Conservation (phyloP, 2,888 invertebrate species). For the Geotrupes spiniger region DNA sequence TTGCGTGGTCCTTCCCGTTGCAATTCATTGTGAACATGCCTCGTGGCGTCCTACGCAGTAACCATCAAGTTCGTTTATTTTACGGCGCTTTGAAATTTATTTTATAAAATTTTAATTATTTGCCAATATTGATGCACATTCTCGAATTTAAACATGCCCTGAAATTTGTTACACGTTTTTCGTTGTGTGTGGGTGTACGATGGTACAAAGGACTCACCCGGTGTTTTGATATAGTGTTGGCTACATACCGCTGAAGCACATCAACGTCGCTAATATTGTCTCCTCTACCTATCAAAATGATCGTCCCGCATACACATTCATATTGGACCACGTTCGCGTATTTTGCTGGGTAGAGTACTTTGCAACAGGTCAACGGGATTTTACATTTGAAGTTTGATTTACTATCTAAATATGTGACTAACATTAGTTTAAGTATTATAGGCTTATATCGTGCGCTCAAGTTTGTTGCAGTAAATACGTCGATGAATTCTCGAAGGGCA, state of each 20-base stretch:
- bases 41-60: too few species aligned
- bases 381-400: conserved; percentile 17
- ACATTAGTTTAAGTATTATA: conserved; percentile 44
- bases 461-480: conserved; percentile 12
- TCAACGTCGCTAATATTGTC: conserved; percentile 46
- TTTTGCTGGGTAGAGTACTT: conserved; percentile 41
- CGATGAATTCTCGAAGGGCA: conserved; percentile 21
- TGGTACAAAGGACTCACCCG: conserved; percentile 50
- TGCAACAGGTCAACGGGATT: conserved; percentile 46
- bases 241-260: conserved; percentile 50
- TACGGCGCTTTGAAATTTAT: too few species aligned
- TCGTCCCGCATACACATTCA: not conserved
- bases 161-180: conserved; percentile 44
- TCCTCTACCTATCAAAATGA: conserved; percentile 37
- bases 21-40: too few species aligned
- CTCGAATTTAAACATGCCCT: not conserved
- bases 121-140: too few species aligned
- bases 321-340: too few species aligned
- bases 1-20: too few species aligned
- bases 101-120: too few species aligned
- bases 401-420: conserved; percentile 44
- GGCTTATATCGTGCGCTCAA: conserved; percentile 27
- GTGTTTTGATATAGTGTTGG: conserved; percentile 52
- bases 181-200: conserved; percentile 50
- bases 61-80: too few species aligned